These are phyloP conservation scores for Gari tellinella DNA, from an alignment of 2,888 invertebrate species.

Conservation along the genomic window DNA sequence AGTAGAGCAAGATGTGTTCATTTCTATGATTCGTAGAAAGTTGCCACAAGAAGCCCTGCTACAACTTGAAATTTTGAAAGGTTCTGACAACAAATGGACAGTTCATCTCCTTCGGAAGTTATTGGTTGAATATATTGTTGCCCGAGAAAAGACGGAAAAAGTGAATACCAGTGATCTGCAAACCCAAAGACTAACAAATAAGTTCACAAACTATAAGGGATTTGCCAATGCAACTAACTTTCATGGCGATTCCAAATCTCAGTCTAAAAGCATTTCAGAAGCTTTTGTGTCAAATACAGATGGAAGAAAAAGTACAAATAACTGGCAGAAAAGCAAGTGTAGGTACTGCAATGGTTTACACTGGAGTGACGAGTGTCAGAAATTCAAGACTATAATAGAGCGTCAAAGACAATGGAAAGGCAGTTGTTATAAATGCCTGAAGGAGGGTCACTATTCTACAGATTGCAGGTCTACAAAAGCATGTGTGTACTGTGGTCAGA, in stretches of 20 bases:
- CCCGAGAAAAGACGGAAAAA: neutral
- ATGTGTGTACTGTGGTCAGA: constrained; percentile 29
- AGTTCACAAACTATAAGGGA: no score
- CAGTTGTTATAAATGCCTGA: constrained; percentile 22
- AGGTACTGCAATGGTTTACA: constrained; percentile 8
- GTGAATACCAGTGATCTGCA: no score
- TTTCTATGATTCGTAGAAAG: constrained; percentile 19
- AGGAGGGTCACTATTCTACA: constrained; percentile 7
- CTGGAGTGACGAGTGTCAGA: constrained; percentile 37
- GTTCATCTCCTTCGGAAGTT: constrained; percentile 2
- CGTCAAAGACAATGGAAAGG: constrained; percentile 20
- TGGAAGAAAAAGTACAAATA: neutral
- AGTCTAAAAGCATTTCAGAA: neutral
- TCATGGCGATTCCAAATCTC: no score
- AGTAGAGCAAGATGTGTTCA: constrained; percentile 28
- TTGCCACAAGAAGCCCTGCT: constrained; percentile 16
- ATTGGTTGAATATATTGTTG: constrained; percentile 12
- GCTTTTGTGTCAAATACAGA: neutral
- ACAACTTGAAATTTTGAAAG: constrained; percentile 29
- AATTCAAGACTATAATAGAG: constrained; percentile 17
- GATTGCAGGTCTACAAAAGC: constrained; percentile 10
- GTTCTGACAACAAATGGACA: constrained; percentile 5
- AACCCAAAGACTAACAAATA: no score
- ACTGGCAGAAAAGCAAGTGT: neutral
- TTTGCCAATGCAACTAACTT: no score